Evolutionary conservation across 2,888 invertebrate species (phyloP).

Genomic region (Thymelicus lineola): DNA sequence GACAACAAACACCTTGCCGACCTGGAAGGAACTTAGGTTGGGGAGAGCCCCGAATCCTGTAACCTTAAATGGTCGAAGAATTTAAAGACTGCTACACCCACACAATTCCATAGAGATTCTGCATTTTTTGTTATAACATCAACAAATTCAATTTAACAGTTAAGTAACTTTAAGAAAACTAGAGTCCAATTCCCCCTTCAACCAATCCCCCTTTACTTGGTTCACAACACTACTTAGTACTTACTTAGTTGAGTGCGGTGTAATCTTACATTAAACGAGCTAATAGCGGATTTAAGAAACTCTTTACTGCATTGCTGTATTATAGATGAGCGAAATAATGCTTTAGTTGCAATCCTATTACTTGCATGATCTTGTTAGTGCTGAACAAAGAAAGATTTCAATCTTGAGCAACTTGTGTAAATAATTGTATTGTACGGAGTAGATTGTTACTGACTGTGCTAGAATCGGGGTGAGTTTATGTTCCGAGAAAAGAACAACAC

Average conservation of each 20-base stretch:
- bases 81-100: too few species aligned
- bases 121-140: neutral
- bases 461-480: neutral
- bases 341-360: slow-evolving; percentile 25
- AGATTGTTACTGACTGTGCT: slow-evolving; percentile 9
- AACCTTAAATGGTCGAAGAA: too few species aligned
- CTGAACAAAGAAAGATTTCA: slow-evolving; percentile 31
- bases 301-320: slow-evolving; percentile 30
- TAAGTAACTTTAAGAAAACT: neutral
- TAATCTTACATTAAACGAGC: slow-evolving; percentile 28
- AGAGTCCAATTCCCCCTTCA: too few species aligned
- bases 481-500: neutral
- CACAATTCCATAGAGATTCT: too few species aligned
- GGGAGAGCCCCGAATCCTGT: too few species aligned
- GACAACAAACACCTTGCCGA: too few species aligned
- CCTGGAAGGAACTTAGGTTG: too few species aligned
- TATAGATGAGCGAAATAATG: slow-evolving; percentile 25
- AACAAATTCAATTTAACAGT: neutral
- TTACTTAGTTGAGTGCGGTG: slow-evolving; percentile 28
- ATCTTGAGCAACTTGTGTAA: slow-evolving; percentile 21
- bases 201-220: neutral
- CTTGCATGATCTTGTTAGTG: slow-evolving; percentile 28
- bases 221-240: slow-evolving; percentile 21
- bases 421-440: slow-evolving; percentile 16
- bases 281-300: slow-evolving; percentile 31